Base-by-base conservation (phyloP, 2,113 vertebrate species). In the Calonectris borealis region DNA sequence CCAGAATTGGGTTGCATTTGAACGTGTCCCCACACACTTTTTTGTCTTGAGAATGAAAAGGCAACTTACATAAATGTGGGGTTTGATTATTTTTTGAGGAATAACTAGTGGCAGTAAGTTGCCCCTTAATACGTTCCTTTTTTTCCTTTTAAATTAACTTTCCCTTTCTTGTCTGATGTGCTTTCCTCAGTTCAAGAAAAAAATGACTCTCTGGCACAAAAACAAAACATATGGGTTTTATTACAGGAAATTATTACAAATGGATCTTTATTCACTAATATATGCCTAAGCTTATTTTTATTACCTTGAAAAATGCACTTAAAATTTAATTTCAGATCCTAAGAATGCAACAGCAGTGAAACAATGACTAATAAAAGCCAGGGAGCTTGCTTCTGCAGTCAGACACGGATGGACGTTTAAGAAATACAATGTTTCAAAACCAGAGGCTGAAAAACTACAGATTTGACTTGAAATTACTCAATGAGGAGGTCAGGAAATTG, bases 231-330 rank as follows among this genome's bases (percentile, higher is more conserved):
- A 61, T 66, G 80, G 93, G 20, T 72, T 96, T 97, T 95, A 93
- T 96, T 95, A 93, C 36, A 91, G 88, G 94, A 97, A 93, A 86
- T 90, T 31, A 93, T 97, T 97, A 93, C 76, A 86, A 95, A 78
- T 94, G 73, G 78, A 84, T 90, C 44, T 91, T 95, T 96, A 83
- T 86, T 90, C 83, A 94, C 86, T 60, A 68, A 83, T 91, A 54
- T 72, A 75, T 72, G 64, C 83, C 83, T 92, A 79, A 86, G 93
- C 86, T 95, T 94, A 75, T 94, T 96, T 97, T 97, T 97, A 92
- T 97, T 96, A 77, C 94, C 92, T 93, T 83, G 58, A 91, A 91
- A 97, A 97, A 96, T 78, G 84, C 81, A 93, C 61, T 94, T 94
- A 58, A 92, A 93, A 76, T 96, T 97, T 96, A 83, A 92, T 95